Evolutionary conservation across 2,888 invertebrate species (phyloP), one percentile per base, ranked within the genome.

Genomic region (Halictus quadricinctus): DNA sequence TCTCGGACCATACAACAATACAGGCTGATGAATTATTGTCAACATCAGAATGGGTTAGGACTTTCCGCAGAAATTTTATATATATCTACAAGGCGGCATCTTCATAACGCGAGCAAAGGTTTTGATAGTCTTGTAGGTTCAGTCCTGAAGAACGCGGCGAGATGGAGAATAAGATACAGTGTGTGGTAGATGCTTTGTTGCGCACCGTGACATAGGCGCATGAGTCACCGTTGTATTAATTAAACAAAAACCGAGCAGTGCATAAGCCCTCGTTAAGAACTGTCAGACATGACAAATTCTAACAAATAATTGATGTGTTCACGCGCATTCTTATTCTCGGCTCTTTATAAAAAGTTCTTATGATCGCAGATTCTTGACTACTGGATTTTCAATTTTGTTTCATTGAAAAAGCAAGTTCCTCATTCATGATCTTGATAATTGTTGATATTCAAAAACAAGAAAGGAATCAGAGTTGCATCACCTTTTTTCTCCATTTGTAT

Each of bases 61-160:
- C 87, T 84, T 87, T 87, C 84, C 77, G 86, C 87, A 79, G 87
- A 87, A 87, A 87, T 86, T 86, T 87, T 80, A 86, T 79, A 86
- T 87, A 83, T 86, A 90, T 90, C 90, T 90, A 72, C 87, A 88
- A 88, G 84, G 90, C 90, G 90, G 90, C 90, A 90, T 90, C 90
- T 90, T 86, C 86, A 81, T 89, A 88, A 89, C 87, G 85, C 87
- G 90, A 88, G 86, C 85, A 85, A 87, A 90, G 90, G 84, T 85
- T 90, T 88, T 88, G 88, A 90, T 90, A 89, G 89, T 89, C 90
- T 89, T 89, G 89, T 88, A 86, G 85, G 84, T 87, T 85, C 79
- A 84, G 83, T 83, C 87, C 72, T 81, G 86, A 88, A 88, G 87
- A 89, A 86, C 83, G 83, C 78, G 86, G 89, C 80, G 86, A 88